Evolutionary conservation across 2,888 invertebrate genomes (phyloP).

Genomic region (Phortica okadai): DNA sequence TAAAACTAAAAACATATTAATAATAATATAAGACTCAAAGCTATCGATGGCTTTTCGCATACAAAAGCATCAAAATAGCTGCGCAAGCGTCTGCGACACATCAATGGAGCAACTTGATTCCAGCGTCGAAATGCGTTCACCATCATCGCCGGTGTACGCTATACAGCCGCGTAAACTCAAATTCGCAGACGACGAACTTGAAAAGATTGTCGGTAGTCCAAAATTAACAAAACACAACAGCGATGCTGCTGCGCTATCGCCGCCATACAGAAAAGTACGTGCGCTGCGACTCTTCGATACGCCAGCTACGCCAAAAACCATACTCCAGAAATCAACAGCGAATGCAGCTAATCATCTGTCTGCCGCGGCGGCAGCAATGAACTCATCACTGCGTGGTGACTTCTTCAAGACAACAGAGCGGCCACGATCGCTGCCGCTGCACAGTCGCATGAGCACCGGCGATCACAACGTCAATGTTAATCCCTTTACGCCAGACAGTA

Average conservation of each 20-base stretch:
- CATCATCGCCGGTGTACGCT: conserved; percentile 64
- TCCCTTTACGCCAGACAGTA: conserved; percentile 89
- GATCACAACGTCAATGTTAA: conserved; percentile 84
- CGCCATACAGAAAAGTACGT: conserved; percentile 80
- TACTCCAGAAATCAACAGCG: conserved; percentile 79
- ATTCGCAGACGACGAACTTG: conserved; percentile 71
- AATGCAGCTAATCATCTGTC: conserved; percentile 77
- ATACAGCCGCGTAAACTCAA: conserved; percentile 73
- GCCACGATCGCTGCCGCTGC: conserved; percentile 76
- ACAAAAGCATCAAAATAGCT: conserved; percentile 57
- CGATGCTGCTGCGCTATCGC: conserved; percentile 66
- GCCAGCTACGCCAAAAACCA: conserved; percentile 90
- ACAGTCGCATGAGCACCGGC: conserved; percentile 68
- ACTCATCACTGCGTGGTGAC: conserved; percentile 50
- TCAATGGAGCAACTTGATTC: conserved; percentile 64
- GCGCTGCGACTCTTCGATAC: conserved; percentile 87
- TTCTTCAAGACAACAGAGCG: conserved; percentile 65
- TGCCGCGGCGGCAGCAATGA: conserved; percentile 55
- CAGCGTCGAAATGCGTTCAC: conserved; percentile 70
- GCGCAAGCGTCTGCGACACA: conserved; percentile 49
- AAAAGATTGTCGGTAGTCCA: conserved; percentile 59
- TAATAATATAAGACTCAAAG: conserved; percentile 31
- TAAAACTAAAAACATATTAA: neutral
- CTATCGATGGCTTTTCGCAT: conserved; percentile 67
- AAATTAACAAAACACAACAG: conserved; percentile 41